phyloP scores from a whole-genome alignment of 2,113 vertebrate species.

The Scolopax mira region DNA sequence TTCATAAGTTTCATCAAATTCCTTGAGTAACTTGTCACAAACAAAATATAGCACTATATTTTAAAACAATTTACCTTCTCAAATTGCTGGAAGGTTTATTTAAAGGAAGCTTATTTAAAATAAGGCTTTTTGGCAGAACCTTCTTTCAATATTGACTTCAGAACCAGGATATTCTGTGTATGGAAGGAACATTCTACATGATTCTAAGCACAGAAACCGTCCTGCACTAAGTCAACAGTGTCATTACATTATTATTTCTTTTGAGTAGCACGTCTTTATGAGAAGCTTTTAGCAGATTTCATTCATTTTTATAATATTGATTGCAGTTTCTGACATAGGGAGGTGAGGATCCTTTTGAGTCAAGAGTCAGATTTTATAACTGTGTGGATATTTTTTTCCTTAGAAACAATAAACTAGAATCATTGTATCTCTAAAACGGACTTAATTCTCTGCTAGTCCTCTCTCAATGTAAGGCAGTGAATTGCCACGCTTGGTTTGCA shows the following conservation, averaged over 20 bases:
- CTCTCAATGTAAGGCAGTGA: background rate
- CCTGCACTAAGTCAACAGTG: background rate
- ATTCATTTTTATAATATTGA: background rate
- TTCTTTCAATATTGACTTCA: background rate
- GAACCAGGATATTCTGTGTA: background rate
- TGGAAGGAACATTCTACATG: background rate
- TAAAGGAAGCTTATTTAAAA: no score
- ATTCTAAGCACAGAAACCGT: background rate
- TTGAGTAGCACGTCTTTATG: background rate
- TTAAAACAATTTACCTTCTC: background rate
- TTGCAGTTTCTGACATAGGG: background rate
- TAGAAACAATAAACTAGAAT: background rate
- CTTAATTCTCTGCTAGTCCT: background rate
- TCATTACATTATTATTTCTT: background rate
- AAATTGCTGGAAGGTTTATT: background rate
- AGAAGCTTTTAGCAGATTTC: background rate
- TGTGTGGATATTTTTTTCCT: background rate
- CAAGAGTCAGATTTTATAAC: background rate
- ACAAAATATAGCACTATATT: background rate
- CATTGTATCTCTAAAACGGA: accelerated
- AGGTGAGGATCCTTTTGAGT: background rate
- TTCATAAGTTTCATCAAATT: background rate
- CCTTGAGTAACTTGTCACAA: background rate
- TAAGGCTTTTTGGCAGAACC: background rate
- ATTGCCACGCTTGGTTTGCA: background rate